phyloP scores from a whole-genome alignment of 2,113 vertebrate genomes.

The Malurus elegans region DNA sequence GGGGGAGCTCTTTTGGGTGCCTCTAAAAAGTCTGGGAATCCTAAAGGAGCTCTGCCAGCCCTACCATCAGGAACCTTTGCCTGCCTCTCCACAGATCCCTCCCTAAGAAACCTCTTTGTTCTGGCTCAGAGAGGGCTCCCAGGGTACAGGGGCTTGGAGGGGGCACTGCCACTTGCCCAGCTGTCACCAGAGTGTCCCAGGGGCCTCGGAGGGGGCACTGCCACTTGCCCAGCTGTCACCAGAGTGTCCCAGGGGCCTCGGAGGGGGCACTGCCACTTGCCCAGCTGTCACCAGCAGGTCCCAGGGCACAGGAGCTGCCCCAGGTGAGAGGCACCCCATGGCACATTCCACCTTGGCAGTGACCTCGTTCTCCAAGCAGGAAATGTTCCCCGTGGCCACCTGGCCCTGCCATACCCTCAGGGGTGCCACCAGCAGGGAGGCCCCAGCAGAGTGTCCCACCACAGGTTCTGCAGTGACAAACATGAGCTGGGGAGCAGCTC shows the following conservation, averaged over 20 bases:
- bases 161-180: background rate
- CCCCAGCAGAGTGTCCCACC: background rate
- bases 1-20: background rate
- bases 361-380: background rate
- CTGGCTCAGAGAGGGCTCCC: background rate
- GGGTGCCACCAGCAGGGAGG: background rate
- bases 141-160: background rate
- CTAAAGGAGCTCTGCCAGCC: background rate
- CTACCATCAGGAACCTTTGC: accelerated
- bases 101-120: background rate
- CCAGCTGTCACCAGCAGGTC: background rate
- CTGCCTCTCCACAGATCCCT: background rate
- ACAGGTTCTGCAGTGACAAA: background rate
- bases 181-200: background rate
- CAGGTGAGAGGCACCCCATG: accelerated
- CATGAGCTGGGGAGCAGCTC: accelerated
- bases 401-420: too few relatives aligned
- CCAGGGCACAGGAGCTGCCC: background rate
- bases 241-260: too few relatives aligned
- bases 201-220: too few relatives aligned
- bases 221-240: background rate
- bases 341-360: background rate
- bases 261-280: background rate
- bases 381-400: background rate
- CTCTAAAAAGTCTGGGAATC: background rate